A percentile compares a stretch with the other conserved stretches of the same genome.
phyloP scores from a whole-genome alignment of 2,888 invertebrate species.

The Meandrusa payeni region DNA sequence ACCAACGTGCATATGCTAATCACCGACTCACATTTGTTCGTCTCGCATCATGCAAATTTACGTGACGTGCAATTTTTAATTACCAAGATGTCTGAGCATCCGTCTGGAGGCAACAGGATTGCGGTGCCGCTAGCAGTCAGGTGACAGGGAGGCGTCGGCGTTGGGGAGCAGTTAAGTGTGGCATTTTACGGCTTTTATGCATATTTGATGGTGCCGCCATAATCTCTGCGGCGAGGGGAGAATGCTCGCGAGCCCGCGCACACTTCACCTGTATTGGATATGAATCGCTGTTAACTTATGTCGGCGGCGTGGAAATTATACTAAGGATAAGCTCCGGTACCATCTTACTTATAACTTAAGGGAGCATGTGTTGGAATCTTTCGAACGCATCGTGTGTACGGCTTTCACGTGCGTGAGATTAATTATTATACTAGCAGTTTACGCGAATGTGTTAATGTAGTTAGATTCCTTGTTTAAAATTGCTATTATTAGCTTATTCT shows the following conservation, averaged over 20 bases:
- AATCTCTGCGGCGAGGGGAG: conserved; percentile 69
- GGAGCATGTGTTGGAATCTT: conserved; percentile 14
- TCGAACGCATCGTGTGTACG: neutral
- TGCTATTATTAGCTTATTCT: no score
- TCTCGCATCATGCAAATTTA: conserved; percentile 59
- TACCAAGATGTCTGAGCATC: conserved; percentile 69
- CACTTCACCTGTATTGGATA: conserved; percentile 56
- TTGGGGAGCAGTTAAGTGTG: conserved; percentile 75
- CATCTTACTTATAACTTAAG: conserved; percentile 15
- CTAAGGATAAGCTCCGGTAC: conserved; percentile 14
- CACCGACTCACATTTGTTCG: conserved; percentile 31
- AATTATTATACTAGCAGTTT: no score
- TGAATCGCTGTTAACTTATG: conserved; percentile 49
- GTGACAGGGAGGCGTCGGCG: conserved; percentile 61
- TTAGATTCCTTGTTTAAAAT: no score
- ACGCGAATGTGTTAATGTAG: no score
- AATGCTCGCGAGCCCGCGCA: conserved; percentile 28
- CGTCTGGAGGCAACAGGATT: conserved; percentile 53
- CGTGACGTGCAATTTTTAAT: conserved; percentile 74
- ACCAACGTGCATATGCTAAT: conserved; percentile 12
- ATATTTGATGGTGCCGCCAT: conserved; percentile 80
- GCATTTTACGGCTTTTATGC: conserved; percentile 81
- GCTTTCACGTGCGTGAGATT: conserved; percentile 1
- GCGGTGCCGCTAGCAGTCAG: conserved; percentile 41
- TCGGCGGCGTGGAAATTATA: conserved; percentile 22